phyloP scores from a whole-genome alignment of 1,140 invertebrate genomes.

The Lasaia peninsularis region DNA sequence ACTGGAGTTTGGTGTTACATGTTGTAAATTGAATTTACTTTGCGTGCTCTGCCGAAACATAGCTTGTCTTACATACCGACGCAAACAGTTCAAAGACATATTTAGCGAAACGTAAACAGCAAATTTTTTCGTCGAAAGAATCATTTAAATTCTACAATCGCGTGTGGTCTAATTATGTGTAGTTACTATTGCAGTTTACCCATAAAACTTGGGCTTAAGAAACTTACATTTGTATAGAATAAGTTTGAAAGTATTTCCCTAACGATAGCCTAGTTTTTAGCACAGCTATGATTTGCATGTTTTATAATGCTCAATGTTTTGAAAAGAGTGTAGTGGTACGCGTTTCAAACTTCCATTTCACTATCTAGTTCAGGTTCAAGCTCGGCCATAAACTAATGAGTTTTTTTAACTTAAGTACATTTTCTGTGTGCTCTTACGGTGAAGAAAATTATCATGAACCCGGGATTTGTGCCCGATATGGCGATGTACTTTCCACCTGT shows the following conservation, averaged over 20 bases:
- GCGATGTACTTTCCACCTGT: no score
- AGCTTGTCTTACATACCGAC: constrained; percentile 53
- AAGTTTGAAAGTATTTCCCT: constrained; percentile 39
- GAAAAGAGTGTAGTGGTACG: no score
- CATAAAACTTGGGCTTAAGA: constrained; percentile 1
- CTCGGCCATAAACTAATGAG: no score
- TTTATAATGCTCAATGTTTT: no score
- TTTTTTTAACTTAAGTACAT: no score
- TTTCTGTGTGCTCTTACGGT: no score
- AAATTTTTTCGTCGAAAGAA: constrained; percentile 61
- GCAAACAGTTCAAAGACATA: constrained; percentile 62
- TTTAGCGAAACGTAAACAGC: constrained; percentile 53
- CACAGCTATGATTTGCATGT: constrained; percentile 19
- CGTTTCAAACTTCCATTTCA: no score
- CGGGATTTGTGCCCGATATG: no score
- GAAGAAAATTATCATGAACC: no score
- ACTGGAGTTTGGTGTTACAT: constrained; percentile 61
- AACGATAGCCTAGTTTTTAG: constrained; percentile 41
- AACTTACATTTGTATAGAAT: constrained; percentile 33
- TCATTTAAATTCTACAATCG: constrained; percentile 66
- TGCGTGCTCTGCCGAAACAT: constrained; percentile 39
- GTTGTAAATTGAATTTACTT: constrained; percentile 58
- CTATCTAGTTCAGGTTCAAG: no score
- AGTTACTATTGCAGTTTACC: constrained; percentile 27
- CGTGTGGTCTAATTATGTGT: constrained; percentile 72